These are phyloP conservation scores for Antheraea assamensis DNA, from an alignment of 2,888 invertebrate genomes.

Conservation along the genomic window DNA sequence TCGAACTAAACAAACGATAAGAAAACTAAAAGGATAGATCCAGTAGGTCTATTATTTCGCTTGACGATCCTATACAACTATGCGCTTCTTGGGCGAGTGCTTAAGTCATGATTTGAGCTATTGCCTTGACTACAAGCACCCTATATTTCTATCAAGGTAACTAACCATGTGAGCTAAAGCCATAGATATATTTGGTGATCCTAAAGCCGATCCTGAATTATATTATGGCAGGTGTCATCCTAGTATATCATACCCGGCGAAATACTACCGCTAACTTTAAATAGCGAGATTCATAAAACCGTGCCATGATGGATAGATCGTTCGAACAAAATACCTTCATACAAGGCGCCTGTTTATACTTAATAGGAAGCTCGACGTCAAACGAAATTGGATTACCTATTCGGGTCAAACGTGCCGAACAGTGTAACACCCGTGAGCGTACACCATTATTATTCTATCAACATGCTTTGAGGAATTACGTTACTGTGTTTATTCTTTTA, in stretches of 20 bases:
- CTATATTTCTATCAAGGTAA: too few species aligned
- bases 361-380: slow-evolving; percentile 36
- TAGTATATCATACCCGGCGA: too few species aligned
- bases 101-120: too few species aligned
- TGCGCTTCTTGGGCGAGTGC: too few species aligned
- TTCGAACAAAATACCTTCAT: slow-evolving; percentile 20
- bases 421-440: slow-evolving; percentile 28
- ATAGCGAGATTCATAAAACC: neutral
- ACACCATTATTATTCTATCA: slow-evolving; percentile 36
- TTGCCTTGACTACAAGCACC: too few species aligned
- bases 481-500: slow-evolving; percentile 26
- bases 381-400: slow-evolving; percentile 47
- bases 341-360: slow-evolving; percentile 29
- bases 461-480: slow-evolving; percentile 26
- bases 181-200: too few species aligned
- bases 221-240: too few species aligned
- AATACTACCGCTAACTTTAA: neutral
- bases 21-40: too few species aligned
- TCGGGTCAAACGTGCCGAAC: slow-evolving; percentile 44
- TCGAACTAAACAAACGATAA: neutral
- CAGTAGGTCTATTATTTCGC: too few species aligned
- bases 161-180: too few species aligned
- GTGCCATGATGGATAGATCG: slow-evolving; percentile 9
- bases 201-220: too few species aligned
- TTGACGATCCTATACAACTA: too few species aligned